These are phyloP conservation scores for Caenorhabditis sp. DNA, from an alignment of 2,888 invertebrate genomes.

Conservation along the genomic window DNA sequence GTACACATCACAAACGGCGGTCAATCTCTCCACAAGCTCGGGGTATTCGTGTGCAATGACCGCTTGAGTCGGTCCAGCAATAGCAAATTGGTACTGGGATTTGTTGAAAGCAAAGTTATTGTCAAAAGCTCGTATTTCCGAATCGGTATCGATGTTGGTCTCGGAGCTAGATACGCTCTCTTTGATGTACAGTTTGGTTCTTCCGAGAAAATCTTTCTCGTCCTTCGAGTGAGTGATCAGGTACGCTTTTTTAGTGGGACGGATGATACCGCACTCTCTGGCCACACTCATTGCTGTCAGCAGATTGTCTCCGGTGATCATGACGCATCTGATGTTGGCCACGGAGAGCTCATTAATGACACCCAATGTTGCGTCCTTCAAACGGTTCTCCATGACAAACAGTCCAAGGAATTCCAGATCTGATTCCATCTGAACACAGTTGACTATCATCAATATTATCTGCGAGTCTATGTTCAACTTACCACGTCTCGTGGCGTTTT, in stretches of 20 bases:
- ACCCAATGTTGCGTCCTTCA: slow-evolving; percentile 82
- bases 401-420: slow-evolving; percentile 87
- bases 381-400: slow-evolving; percentile 93
- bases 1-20: slow-evolving; percentile 79
- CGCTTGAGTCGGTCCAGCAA: slow-evolving; percentile 70
- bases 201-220: slow-evolving; percentile 52
- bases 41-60: slow-evolving; percentile 76
- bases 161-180: slow-evolving; percentile 57
- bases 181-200: slow-evolving; percentile 46
- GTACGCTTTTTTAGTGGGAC: slow-evolving; percentile 71
- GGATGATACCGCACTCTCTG: slow-evolving; percentile 85
- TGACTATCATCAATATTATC: no score
- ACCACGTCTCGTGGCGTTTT: slow-evolving; percentile 61
- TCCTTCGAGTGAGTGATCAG: slow-evolving; percentile 54
- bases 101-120: slow-evolving; percentile 7
- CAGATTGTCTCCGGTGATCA: slow-evolving; percentile 96
- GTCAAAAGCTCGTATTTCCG: slow-evolving; percentile 44
- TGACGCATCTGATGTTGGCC: slow-evolving; percentile 87
- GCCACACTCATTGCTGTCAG: slow-evolving; percentile 93
- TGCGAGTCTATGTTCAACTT: background rate
- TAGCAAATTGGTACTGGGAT: slow-evolving; percentile 55
- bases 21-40: slow-evolving; percentile 72
- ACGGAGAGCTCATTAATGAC: slow-evolving; percentile 79
- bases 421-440: slow-evolving; percentile 66
- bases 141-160: slow-evolving; percentile 31